A percentile compares a stretch with the other conserved stretches of the same genome.
These are phyloP conservation scores for Nymphalis polychloros DNA, from an alignment of 2,888 invertebrate genomes.

Conservation along the genomic window DNA sequence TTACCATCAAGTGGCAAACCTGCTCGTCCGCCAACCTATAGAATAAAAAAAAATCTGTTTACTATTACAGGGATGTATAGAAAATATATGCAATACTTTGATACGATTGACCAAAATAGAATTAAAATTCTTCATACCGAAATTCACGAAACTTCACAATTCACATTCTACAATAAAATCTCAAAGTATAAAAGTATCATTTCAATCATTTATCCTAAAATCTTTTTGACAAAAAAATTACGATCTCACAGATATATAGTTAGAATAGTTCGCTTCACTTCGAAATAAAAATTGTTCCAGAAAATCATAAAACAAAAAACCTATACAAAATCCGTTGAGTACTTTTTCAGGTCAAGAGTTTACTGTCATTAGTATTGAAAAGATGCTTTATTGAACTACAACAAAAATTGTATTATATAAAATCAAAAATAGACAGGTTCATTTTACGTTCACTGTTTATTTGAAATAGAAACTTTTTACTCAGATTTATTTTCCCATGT, in stretches of 20 bases:
- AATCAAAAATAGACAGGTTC: neutral
- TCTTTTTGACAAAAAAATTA: slow-evolving; percentile 28
- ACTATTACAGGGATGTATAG: too few relatives aligned
- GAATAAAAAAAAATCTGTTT: too few relatives aligned
- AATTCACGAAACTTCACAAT: slow-evolving; percentile 2
- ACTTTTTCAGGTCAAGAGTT: slow-evolving; percentile 8
- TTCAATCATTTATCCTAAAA: slow-evolving; percentile 25
- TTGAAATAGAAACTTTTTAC: slow-evolving; percentile 6
- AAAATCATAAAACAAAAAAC: slow-evolving; percentile 11
- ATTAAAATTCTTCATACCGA: neutral
- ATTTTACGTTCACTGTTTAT: neutral
- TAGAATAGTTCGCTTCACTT: slow-evolving; percentile 16
- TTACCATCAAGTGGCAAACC: too few relatives aligned
- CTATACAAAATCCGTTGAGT: slow-evolving; percentile 11
- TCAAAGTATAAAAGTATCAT: slow-evolving; percentile 22
- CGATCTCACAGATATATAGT: slow-evolving; percentile 19
- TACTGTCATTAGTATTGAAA: slow-evolving; percentile 11
- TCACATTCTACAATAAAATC: slow-evolving; percentile 12
- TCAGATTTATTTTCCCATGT: slow-evolving; percentile 4
- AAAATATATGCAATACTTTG: too few relatives aligned
- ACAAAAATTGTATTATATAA: neutral
- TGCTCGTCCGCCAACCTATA: too few relatives aligned
- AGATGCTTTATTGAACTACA: slow-evolving; percentile 1
- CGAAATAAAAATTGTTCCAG: slow-evolving; percentile 15
- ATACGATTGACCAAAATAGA: neutral